Base-by-base conservation (phyloP, 2,888 invertebrate genomes). In the Stegana nigrithorax region DNA sequence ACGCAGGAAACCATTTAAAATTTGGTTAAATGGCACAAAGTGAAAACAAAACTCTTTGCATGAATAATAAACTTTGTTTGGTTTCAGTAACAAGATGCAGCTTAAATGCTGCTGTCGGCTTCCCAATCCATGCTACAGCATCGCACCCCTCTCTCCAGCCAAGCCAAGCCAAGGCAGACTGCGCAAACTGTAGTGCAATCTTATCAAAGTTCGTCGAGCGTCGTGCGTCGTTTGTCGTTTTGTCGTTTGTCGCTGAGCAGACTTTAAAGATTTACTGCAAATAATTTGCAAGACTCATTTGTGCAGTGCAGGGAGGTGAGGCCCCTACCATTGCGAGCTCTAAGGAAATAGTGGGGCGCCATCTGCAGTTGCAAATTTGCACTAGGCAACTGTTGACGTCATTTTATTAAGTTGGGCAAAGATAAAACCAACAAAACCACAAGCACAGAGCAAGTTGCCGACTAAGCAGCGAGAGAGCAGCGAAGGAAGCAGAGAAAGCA, bases 351-450 rank as follows among this genome's bases (percentile, higher is more conserved):
- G n/a, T n/a, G n/a, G 42, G n/a, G 29, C 26, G 51, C 25, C 36
- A 23, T 21, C 56, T 56, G 62, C 64, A 69, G 64, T 50, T 78
- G 78, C 61, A 76, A 78, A 76, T 76, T 80, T 80, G 78, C 75
- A 80, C 78, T 78, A 78, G 14, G 74, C 74, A 78, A 76, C 80
- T 76, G 75, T 76, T 80, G 75, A 76, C 80, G 75, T 76, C 75
- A 73, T 76, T 76, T 76, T 76, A 76, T 76, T 80, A 76, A 76
- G 75, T 80, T 76, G 75, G 8, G 32, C 53, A 17, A 69, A 80
- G 75, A 80, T 76, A 80, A 76, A 80, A 76, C 75, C 80, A 76
- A 78, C 69, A 78, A 80, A 80, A 79, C 75, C 75, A 72, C 75
- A 76, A 80, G n/a, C n/a, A n/a, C n/a, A n/a, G n/a, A n/a, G n/a